Percentiles rank a stretch among this genome's conserved stretches.
phyloP scores from a whole-genome alignment of 2,888 invertebrate genomes.

The Tiliacea citrago region DNA sequence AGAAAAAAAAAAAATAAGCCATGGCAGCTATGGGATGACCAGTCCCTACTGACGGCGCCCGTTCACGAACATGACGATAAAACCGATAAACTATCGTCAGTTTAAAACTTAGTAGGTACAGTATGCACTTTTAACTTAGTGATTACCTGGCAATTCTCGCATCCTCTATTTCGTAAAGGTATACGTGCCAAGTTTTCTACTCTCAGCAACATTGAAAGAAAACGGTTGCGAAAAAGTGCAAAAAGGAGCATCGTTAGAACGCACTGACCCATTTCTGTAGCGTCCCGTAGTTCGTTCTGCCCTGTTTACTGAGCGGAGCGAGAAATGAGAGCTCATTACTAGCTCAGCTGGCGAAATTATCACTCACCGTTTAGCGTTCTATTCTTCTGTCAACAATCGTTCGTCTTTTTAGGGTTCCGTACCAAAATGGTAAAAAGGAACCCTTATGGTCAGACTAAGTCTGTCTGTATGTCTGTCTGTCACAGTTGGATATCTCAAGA shows the following conservation, averaged over 20 bases:
- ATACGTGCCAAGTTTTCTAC: conserved; percentile 60
- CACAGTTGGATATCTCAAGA: no score
- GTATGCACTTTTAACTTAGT: conserved; percentile 5
- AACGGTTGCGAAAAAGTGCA: conserved; percentile 72
- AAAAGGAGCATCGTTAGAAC: conserved; percentile 80
- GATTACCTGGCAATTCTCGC: conserved; percentile 24
- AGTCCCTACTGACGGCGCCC: no score
- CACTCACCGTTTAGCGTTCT: not conserved
- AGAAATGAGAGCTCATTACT: conserved; percentile 33
- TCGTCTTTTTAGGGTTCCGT: no score
- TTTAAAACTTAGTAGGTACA: conserved; percentile 4
- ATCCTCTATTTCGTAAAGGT: conserved; percentile 44
- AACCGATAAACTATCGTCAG: not conserved
- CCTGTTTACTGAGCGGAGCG: conserved; percentile 55
- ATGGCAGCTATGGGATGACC: no score
- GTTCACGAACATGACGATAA: no score
- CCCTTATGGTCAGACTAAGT: no score
- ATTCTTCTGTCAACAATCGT: conserved; percentile 27
- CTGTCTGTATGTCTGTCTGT: no score
- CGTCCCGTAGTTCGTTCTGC: conserved; percentile 51
- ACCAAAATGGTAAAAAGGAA: no score
- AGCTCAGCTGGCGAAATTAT: conserved; percentile 34
- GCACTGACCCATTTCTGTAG: conserved; percentile 79
- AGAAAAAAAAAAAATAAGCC: no score
- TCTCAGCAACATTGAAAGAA: conserved; percentile 56